These are phyloP conservation scores for Gallinago nigripennis DNA, from an alignment of 2,797 vertebrate genomes.

Conservation along the genomic window DNA sequence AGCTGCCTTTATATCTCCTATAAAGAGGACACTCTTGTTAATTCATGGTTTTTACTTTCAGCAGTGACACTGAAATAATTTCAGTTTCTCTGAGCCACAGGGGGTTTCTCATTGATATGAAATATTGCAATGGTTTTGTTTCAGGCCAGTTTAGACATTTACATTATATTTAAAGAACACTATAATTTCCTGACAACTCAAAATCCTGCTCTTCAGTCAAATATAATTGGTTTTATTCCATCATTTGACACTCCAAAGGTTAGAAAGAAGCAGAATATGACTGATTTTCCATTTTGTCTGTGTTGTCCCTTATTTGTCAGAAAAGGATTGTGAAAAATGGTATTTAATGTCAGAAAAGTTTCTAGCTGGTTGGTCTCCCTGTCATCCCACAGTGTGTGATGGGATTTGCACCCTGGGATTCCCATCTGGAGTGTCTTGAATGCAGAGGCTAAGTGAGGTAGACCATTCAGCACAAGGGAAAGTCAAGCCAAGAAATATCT, in stretches of 20 bases:
- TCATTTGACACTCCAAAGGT: not conserved
- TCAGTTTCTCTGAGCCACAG: not conserved
- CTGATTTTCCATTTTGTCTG: not conserved
- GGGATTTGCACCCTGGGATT: not conserved
- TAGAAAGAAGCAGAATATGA: not conserved
- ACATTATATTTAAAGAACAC: not conserved
- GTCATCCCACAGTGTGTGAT: not conserved
- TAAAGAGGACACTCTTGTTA: not conserved
- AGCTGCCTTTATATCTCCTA: not conserved
- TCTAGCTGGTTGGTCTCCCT: not conserved
- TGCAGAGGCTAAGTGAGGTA: not conserved
- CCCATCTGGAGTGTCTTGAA: not conserved
- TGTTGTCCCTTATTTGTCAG: not conserved
- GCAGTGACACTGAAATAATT: not conserved
- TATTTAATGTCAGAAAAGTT: not conserved
- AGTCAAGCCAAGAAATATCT: not conserved
- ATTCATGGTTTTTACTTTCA: not conserved
- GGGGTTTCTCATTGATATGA: not conserved
- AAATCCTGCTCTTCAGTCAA: not conserved
- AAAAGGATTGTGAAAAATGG: not conserved
- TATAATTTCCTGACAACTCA: not conserved
- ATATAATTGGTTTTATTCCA: not conserved
- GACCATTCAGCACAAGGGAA: not conserved
- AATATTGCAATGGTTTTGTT: slow-evolving; percentile 7
- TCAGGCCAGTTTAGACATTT: slow-evolving; percentile 7